Evolutionary conservation across 2,888 invertebrate genomes (phyloP), one percentile per base, ranked within the genome.

Genomic region (Drosophila colorata): DNA sequence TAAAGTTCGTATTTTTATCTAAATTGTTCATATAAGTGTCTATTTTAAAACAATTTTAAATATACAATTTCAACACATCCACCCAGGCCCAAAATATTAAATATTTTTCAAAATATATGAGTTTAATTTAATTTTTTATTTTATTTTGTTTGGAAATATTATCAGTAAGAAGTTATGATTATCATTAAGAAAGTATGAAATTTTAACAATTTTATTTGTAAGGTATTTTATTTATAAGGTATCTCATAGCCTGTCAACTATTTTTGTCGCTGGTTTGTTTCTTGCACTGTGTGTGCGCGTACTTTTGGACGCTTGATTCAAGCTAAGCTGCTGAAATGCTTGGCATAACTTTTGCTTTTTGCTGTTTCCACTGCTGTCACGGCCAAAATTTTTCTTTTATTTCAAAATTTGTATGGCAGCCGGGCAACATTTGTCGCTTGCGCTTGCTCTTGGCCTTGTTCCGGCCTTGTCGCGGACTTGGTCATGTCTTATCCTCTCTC

Each of bases 271-370:
- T 55, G 53, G 28, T 52, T 68, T 74, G 23, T 43, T 56, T 49
- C 65, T 53, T 41, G 53, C 56, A 43, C 55, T 66, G 58, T 51
- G 55, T 47, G 63, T 43, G 43, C 51, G 37, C 63, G 25, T 68
- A 4, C 31, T 49, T 31, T 28, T n/a, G 44, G 78, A 49, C 68
- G 68, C 73, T 80, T 69, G 74, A 74, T 68, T 84, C 77, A 58
- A 64, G 74, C 79, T 83, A 64, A 80, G 86, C 80, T 67, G 66
- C 28, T 67, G 57, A 78, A 80, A 83, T 87, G 53, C 67, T 72
- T 72, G 74, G 73, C 79, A 76, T 81, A 84, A 79, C 87, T 80
- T 80, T 77, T 70, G 48, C 74, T 59, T 61, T 57, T 20, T 33
- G 55, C 41, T 38, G 47, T 52, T 67, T 51, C 28, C 51, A 66